phyloP scores from a whole-genome alignment of 2,113 vertebrate genomes.

The Raja brachyura region DNA sequence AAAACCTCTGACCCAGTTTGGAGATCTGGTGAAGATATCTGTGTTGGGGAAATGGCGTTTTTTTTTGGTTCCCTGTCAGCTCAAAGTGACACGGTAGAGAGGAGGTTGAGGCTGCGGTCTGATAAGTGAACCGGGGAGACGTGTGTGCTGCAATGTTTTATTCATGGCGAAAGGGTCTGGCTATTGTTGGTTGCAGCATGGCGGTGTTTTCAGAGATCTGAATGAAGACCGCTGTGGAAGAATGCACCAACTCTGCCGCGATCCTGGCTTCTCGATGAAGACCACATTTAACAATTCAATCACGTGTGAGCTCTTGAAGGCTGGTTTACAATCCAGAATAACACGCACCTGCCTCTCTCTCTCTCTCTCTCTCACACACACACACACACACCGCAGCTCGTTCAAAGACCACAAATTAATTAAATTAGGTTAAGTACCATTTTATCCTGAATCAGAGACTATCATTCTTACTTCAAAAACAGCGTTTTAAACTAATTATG shows the following conservation, averaged over 20 bases:
- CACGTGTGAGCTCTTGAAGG: background rate
- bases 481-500: background rate
- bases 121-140: background rate
- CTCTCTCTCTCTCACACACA: background rate
- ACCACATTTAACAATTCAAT: slow-evolving; percentile 18
- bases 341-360: background rate
- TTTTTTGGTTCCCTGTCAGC: background rate
- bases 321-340: background rate
- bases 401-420: background rate
- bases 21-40: background rate
- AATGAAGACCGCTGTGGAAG: background rate
- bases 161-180: background rate
- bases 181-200: background rate
- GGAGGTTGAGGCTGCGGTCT: no score
- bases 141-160: background rate
- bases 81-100: no score
- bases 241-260: background rate
- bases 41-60: background rate
- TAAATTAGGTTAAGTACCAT: background rate
- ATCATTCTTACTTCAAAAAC: background rate
- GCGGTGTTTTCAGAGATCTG: background rate
- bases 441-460: background rate
- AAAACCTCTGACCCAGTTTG: background rate
- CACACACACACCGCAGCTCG: background rate
- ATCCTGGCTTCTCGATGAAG: background rate